A percentile compares a stretch with the other conserved stretches of the same genome.
Evolutionary conservation across 2,113 vertebrate species (phyloP).

Genomic region (Delphinapterus leucas): DNA sequence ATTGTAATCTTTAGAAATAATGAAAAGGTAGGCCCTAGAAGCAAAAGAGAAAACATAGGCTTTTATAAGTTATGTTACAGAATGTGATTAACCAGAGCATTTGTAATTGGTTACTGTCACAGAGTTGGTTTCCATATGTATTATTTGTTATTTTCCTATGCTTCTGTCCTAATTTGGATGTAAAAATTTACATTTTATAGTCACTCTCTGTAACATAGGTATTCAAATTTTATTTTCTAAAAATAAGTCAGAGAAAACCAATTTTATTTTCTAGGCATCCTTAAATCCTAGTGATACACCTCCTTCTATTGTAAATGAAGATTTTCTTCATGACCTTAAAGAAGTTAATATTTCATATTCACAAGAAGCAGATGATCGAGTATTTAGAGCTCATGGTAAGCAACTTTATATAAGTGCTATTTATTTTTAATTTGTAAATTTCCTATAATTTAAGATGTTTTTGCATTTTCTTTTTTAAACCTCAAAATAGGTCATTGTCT

Average conservation of each 20-base stretch:
- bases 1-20: neutral
- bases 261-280: conserved; percentile 84
- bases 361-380: conserved; percentile 92
- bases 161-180: neutral
- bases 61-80: neutral
- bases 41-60: neutral
- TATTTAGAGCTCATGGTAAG: conserved; percentile 96
- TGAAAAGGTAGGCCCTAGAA: neutral
- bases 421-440: conserved; percentile 28
- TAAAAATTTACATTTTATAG: neutral
- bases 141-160: conserved; percentile 28
- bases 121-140: conserved; percentile 1
- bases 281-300: conserved; percentile 89
- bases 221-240: conserved; percentile 37
- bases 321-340: conserved; percentile 93
- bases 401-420: neutral
- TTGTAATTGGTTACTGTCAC: conserved; percentile 6
- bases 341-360: conserved; percentile 90
- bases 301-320: conserved; percentile 90
- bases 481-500: conserved; percentile 94
- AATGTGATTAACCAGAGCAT: neutral
- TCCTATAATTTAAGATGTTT: conserved; percentile 57
- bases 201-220: neutral
- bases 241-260: conserved; percentile 33
- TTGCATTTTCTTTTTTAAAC: conserved; percentile 62